Conservation (phyloP, 2,888 invertebrate genomes). For the Liopterus haemorrhoidalis region DNA sequence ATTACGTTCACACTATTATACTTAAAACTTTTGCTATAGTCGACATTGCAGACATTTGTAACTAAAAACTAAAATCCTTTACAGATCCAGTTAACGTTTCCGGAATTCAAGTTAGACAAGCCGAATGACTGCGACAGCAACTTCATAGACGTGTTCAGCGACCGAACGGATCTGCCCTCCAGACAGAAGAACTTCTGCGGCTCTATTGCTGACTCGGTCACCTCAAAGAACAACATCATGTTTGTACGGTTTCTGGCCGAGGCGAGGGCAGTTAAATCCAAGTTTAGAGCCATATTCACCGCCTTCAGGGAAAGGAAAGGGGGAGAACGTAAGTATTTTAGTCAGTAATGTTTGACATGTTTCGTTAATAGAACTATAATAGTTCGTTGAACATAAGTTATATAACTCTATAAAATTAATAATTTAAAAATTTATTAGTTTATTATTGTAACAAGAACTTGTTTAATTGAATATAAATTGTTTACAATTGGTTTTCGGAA, state of each 20-base stretch:
- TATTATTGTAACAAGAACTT: too few species aligned
- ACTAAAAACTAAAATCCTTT: constrained; percentile 35
- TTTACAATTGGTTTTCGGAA: too few species aligned
- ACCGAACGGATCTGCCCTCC: constrained; percentile 56
- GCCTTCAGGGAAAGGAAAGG: constrained; percentile 60
- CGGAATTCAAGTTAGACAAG: constrained; percentile 57
- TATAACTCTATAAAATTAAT: too few species aligned
- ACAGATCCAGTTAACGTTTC: constrained; percentile 66
- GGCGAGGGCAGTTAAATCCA: constrained; percentile 53
- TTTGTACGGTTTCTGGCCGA: constrained; percentile 70
- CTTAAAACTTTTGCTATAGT: too few species aligned
- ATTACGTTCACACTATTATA: too few species aligned
- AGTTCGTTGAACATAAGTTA: too few species aligned
- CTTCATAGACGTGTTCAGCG: constrained; percentile 67
- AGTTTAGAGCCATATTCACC: constrained; percentile 68
- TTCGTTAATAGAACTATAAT: too few species aligned
- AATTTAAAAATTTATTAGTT: too few species aligned
- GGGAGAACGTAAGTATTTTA: constrained; percentile 48
- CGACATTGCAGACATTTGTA: neutral
- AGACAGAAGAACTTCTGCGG: constrained; percentile 72
- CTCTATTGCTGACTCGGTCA: constrained; percentile 73
- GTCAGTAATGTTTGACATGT: too few species aligned
- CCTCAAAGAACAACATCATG: constrained; percentile 61
- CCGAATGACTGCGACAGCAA: constrained; percentile 75
- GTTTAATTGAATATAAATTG: too few species aligned